Percentiles rank a stretch among this genome's conserved stretches.
These are phyloP conservation scores for Cynopterus sphinx DNA, from an alignment of 2,797 vertebrate genomes.

Conservation along the genomic window DNA sequence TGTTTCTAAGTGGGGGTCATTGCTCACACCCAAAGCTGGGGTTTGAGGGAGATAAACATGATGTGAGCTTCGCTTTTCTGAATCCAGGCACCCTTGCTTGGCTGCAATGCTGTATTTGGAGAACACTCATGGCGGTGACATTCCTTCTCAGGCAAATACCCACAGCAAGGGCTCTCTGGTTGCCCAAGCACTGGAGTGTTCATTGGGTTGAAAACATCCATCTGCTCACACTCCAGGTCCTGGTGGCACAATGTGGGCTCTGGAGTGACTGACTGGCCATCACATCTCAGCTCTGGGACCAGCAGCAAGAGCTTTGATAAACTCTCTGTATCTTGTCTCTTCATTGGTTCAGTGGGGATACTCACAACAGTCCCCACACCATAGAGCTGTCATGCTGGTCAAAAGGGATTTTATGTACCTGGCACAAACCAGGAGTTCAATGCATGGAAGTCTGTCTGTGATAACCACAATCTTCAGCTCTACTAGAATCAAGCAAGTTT, in stretches of 20 bases:
- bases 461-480: background rate
- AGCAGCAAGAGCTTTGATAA: background rate
- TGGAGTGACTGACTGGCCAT: background rate
- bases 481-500: background rate
- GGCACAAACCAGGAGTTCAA: background rate
- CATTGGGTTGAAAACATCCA: background rate
- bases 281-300: background rate
- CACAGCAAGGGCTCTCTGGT: background rate
- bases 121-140: background rate
- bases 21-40: background rate
- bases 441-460: background rate
- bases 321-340: background rate
- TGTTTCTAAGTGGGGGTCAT: slow-evolving; percentile 59
- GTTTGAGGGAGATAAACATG: background rate
- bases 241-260: background rate
- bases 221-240: background rate
- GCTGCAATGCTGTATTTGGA: background rate
- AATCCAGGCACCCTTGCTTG: background rate
- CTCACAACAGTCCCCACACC: background rate
- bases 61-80: background rate
- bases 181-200: background rate
- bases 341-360: background rate
- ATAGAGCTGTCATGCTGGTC: no score
- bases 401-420: background rate
- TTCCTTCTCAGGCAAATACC: background rate